Conservation (phyloP, 2,113 vertebrate species). For the Salvelinus sp. region DNA sequence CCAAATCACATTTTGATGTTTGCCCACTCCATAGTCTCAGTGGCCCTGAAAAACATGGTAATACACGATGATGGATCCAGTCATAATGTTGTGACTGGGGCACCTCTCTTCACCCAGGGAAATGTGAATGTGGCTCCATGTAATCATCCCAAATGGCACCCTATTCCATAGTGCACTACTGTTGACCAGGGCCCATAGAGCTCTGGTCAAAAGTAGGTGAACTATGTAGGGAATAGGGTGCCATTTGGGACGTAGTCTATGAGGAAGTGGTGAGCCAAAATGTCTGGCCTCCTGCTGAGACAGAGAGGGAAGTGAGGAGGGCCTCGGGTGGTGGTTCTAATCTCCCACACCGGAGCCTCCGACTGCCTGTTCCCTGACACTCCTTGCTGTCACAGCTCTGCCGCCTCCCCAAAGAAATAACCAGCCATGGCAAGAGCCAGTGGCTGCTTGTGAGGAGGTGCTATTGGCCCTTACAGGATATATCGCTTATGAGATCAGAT, state of each 20-base stretch:
- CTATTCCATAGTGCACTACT: no score
- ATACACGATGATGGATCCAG: slow-evolving; percentile 62
- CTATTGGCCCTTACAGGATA: slow-evolving; percentile 73
- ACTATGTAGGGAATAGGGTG: background rate
- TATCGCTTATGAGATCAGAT: slow-evolving; percentile 79
- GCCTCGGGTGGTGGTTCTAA: slow-evolving; percentile 50
- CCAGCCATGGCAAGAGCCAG: slow-evolving; percentile 68
- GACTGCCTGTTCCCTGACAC: slow-evolving; percentile 36
- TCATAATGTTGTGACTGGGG: slow-evolving; percentile 63
- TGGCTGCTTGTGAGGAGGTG: slow-evolving; percentile 70
- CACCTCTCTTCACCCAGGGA: slow-evolving; percentile 50
- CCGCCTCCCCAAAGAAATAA: slow-evolving; percentile 72
- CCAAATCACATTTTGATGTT: no score
- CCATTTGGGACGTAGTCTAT: no score
- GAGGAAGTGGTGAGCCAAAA: slow-evolving; percentile 30
- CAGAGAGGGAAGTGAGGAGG: slow-evolving; percentile 32
- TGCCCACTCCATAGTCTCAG: slow-evolving; percentile 28
- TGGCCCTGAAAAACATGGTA: slow-evolving; percentile 47
- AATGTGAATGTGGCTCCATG: slow-evolving; percentile 44
- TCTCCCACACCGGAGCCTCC: slow-evolving; percentile 41
- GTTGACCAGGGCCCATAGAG: no score
- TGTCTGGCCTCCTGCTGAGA: slow-evolving; percentile 39
- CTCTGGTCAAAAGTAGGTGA: background rate
- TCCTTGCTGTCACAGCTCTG: slow-evolving; percentile 58
- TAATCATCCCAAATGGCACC: background rate